These are phyloP conservation scores for Cephus spinipes DNA, from an alignment of 2,888 invertebrate species.

Conservation along the genomic window DNA sequence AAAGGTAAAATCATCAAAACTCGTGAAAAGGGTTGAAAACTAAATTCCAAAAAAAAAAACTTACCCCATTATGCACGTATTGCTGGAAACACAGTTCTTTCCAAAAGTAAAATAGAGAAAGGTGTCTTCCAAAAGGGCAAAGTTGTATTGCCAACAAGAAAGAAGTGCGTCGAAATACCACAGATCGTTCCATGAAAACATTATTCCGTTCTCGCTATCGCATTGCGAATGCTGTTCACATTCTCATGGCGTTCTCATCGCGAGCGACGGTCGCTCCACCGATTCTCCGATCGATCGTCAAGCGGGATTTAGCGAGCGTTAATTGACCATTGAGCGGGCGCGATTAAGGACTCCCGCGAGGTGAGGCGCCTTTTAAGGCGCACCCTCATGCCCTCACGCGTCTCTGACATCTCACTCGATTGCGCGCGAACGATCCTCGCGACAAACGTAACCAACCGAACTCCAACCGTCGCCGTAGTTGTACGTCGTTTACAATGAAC, in stretches of 20 bases:
- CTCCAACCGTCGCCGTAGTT: neutral
- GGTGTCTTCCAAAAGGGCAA: neutral
- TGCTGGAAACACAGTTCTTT: neutral
- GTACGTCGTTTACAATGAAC: neutral
- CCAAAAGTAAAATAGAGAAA: neutral
- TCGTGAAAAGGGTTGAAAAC: neutral
- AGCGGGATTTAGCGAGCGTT: slow-evolving; percentile 32
- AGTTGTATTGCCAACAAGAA: neutral
- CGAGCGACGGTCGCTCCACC: neutral
- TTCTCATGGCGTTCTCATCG: neutral
- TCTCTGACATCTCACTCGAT: slow-evolving; percentile 8
- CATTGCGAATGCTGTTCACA: slow-evolving; percentile 2
- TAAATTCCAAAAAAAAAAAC: neutral
- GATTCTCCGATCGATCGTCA: slow-evolving; percentile 21
- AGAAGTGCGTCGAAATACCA: neutral
- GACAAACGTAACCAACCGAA: neutral
- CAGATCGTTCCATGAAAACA: slow-evolving; percentile 2
- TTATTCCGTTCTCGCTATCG: neutral
- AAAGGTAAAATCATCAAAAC: neutral
- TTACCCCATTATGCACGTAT: neutral
- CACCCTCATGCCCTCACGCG: slow-evolving; percentile 18
- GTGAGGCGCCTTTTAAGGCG: slow-evolving; percentile 19
- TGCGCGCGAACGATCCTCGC: neutral
- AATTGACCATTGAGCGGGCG: slow-evolving; percentile 32
- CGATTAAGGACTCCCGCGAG: slow-evolving; percentile 24